Percentiles rank a stretch among this genome's conserved stretches.
Conservation (phyloP, 2,113 vertebrate genomes). For the human region DNA sequence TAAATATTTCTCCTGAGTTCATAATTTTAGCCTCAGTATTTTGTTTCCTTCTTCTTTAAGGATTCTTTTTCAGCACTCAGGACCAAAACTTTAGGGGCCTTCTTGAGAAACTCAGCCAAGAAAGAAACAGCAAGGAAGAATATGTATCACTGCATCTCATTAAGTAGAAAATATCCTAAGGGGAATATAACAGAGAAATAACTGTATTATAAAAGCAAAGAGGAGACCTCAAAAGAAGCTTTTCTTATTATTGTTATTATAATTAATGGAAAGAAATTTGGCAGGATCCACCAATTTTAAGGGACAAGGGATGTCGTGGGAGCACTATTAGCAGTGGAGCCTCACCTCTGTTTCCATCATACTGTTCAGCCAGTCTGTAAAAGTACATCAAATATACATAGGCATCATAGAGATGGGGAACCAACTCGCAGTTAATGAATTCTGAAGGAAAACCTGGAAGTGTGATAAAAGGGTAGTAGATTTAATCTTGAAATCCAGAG, state of each 20-base stretch:
- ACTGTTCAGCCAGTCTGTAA: slow-evolving; percentile 10
- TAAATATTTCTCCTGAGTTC: background rate
- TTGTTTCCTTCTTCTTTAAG: slow-evolving; percentile 16
- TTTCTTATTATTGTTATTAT: slow-evolving; percentile 52
- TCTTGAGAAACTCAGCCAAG: background rate
- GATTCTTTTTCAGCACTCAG: background rate
- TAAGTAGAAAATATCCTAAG: slow-evolving; percentile 37
- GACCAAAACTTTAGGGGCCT: background rate
- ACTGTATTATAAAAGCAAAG: background rate
- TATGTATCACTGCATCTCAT: slow-evolving; percentile 16
- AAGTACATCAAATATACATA: slow-evolving; percentile 11
- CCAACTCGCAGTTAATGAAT: slow-evolving; percentile 20
- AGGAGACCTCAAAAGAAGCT: background rate
- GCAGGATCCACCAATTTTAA: slow-evolving; percentile 40
- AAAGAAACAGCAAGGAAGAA: slow-evolving; percentile 10
- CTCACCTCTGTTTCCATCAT: background rate
- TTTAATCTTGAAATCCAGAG: slow-evolving; percentile 8
- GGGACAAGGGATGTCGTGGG: background rate
- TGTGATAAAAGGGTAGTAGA: background rate
- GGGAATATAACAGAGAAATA: slow-evolving; percentile 26
- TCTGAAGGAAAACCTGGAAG: slow-evolving; percentile 7
- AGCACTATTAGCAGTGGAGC: background rate
- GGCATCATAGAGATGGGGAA: background rate
- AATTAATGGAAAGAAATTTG: slow-evolving; percentile 56
- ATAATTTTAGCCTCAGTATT: background rate